These are phyloP conservation scores for Eutolmus rufibarbis DNA, from an alignment of 2,888 invertebrate genomes.

Conservation along the genomic window DNA sequence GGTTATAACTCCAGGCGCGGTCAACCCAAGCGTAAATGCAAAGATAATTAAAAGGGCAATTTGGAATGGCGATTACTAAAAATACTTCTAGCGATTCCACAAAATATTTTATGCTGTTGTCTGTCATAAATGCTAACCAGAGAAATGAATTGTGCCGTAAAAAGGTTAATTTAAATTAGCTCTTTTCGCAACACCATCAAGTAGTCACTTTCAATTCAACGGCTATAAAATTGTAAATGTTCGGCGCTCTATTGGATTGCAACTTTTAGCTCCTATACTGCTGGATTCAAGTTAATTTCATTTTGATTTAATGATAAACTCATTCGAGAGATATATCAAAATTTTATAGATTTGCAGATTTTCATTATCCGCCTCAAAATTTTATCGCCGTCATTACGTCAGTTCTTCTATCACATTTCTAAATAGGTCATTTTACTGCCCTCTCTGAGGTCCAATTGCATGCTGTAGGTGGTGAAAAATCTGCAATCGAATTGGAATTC, in stretches of 20 bases:
- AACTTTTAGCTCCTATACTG: background rate
- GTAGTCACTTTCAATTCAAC: background rate
- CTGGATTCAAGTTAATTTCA: background rate
- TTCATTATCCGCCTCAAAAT: background rate
- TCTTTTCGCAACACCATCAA: background rate
- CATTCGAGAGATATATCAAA: background rate
- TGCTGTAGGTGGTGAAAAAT: background rate
- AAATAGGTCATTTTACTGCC: background rate
- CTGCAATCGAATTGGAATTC: background rate
- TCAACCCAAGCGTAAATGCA: background rate
- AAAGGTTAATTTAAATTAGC: background rate
- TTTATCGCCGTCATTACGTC: background rate
- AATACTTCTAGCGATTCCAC: background rate
- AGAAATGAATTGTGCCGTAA: background rate
- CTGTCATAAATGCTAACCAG: background rate
- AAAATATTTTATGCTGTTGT: background rate
- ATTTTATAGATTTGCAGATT: background rate
- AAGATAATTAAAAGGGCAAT: background rate
- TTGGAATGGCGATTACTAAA: background rate
- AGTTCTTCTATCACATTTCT: background rate
- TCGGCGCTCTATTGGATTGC: background rate
- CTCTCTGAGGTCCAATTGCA: background rate
- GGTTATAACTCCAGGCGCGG: background rate
- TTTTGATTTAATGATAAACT: background rate
- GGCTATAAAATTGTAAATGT: background rate